A percentile compares a stretch with the other conserved stretches of the same genome.
phyloP scores from a whole-genome alignment of 2,888 invertebrate genomes.

The Drosophila anomalata region DNA sequence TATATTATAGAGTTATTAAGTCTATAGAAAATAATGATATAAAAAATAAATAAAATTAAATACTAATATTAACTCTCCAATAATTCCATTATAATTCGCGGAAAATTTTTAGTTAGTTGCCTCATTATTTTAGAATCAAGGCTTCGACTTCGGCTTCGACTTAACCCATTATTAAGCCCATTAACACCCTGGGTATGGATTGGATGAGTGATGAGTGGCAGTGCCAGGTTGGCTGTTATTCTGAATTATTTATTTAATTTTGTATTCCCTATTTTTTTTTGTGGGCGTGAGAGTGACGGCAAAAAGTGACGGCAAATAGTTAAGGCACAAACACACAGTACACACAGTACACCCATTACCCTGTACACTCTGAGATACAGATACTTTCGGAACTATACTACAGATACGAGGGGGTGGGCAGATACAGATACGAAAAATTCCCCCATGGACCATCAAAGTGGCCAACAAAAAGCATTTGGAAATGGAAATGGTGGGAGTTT shows the following conservation, averaged over 20 bases:
- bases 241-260: constrained; percentile 1
- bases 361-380: background rate
- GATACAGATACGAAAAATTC: constrained; percentile 27
- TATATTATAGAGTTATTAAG: background rate
- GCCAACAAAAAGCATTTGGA: constrained; percentile 44
- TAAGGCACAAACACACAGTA: background rate
- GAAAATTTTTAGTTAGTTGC: constrained; percentile 9
- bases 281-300: constrained; percentile 52
- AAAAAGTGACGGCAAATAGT: constrained; percentile 31
- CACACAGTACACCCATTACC: background rate
- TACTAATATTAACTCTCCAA: background rate
- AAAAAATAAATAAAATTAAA: no score
- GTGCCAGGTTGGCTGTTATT: constrained; percentile 13
- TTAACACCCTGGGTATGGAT: constrained; percentile 28
- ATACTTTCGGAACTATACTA: constrained; percentile 1
- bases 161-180: constrained; percentile 14
- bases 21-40: no score
- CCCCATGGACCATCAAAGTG: constrained; percentile 44
- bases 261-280: constrained; percentile 9
- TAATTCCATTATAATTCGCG: background rate
- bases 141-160: constrained; percentile 26
- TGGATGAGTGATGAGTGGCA: constrained; percentile 1
- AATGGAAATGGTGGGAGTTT: constrained; percentile 46
- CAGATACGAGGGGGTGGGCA: background rate
- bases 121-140: constrained; percentile 33